A percentile compares a stretch with the other conserved stretches of the same genome.
Conservation (phyloP, 2,797 vertebrate species). For the Sebastes hopkinsi region DNA sequence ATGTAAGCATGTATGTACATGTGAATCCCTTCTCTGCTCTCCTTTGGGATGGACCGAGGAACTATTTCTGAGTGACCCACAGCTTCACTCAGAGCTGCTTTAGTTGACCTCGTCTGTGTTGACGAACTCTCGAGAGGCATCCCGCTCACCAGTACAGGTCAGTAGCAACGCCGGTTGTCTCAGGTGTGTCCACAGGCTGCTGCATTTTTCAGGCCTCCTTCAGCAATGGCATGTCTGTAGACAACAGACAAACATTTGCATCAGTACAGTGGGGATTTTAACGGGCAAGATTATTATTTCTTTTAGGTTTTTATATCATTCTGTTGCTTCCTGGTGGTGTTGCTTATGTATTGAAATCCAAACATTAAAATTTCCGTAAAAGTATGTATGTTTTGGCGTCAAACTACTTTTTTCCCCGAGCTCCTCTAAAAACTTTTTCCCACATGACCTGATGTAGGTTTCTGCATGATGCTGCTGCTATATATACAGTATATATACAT, state of each 20-base stretch:
- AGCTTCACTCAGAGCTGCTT: slow-evolving; percentile 22
- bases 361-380: too few species aligned
- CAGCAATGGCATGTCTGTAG: slow-evolving; percentile 92
- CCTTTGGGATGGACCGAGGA: slow-evolving; percentile 50
- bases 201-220: slow-evolving; percentile 91
- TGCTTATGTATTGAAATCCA: too few species aligned
- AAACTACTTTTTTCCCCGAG: too few species aligned
- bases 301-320: too few species aligned
- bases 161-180: slow-evolving; percentile 32
- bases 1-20: slow-evolving; percentile 74
- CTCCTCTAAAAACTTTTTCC: too few species aligned
- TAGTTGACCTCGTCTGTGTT: slow-evolving; percentile 38
- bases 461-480: too few species aligned
- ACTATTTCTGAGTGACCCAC: slow-evolving; percentile 43
- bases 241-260: slow-evolving; percentile 3
- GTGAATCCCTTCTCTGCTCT: slow-evolving; percentile 46
- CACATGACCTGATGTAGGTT: too few species aligned
- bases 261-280: neutral
- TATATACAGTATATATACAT: too few species aligned
- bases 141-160: slow-evolving; percentile 45
- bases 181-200: slow-evolving; percentile 25
- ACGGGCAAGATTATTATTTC: too few species aligned
- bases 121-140: slow-evolving; percentile 42
- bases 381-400: too few species aligned
- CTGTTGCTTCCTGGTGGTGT: too few species aligned